A percentile compares a stretch with the other conserved stretches of the same genome.
Conservation (phyloP, 2,113 vertebrate genomes). For the Engystomops pustulosus region DNA sequence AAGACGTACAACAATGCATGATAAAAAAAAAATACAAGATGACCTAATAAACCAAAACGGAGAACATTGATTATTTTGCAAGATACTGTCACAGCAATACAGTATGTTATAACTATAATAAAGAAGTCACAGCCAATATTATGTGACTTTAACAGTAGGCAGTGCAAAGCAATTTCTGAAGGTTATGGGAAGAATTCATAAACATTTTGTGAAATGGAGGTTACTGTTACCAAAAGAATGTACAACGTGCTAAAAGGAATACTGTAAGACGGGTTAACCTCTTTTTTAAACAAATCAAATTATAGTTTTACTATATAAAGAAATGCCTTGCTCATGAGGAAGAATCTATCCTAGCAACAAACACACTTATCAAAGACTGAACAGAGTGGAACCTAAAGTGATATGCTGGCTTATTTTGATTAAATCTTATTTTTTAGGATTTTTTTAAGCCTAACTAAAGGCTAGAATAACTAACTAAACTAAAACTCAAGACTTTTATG, state of each 20-base stretch:
- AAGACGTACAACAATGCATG: conserved; percentile 41
- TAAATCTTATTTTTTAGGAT: too few species aligned
- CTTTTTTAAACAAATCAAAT: background rate
- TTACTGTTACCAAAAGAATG: conserved; percentile 31
- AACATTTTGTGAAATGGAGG: conserved; percentile 51
- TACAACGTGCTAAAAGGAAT: conserved; percentile 1
- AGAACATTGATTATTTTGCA: conserved; percentile 55
- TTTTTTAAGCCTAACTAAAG: too few species aligned
- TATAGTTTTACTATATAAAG: background rate
- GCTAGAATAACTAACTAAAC: too few species aligned
- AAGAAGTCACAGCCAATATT: conserved; percentile 54
- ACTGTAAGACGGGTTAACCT: background rate
- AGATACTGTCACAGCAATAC: conserved; percentile 55
- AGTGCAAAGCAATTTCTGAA: conserved; percentile 48
- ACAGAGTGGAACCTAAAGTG: too few species aligned
- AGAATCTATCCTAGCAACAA: background rate
- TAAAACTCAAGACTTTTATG: too few species aligned
- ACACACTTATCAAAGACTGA: background rate
- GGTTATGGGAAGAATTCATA: conserved; percentile 49
- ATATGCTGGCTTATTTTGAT: background rate
- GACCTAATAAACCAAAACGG: conserved; percentile 56
- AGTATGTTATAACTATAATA: conserved; percentile 57
- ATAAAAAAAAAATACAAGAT: conserved; percentile 47
- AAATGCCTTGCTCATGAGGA: background rate
- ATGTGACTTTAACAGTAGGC: conserved; percentile 55